These are phyloP conservation scores for Benthosema pterotum DNA, from an alignment of 2,797 vertebrate genomes.

Conservation along the genomic window DNA sequence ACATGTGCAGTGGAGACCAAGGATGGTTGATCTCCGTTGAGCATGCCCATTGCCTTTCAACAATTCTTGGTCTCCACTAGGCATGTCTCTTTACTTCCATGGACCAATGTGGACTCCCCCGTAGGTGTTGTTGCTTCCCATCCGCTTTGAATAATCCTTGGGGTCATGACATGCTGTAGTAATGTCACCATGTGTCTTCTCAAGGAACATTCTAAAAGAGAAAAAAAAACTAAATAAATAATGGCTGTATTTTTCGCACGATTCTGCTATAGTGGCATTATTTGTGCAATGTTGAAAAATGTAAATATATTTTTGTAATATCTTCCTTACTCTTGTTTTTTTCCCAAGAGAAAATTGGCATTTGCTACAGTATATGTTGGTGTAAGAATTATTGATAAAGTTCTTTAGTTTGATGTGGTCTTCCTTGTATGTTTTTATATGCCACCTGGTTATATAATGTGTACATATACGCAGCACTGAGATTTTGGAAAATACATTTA, in stretches of 20 bases:
- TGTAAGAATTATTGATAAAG: slow-evolving; percentile 6
- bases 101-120: no score
- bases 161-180: no score
- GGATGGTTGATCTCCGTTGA: no score
- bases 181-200: neutral
- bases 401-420: neutral
- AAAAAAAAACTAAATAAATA: neutral
- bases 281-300: slow-evolving; percentile 44
- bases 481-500: slow-evolving; percentile 12
- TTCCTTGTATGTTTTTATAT: slow-evolving; percentile 4
- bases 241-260: slow-evolving; percentile 31
- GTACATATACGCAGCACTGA: neutral
- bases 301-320: slow-evolving; percentile 70
- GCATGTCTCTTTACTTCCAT: no score
- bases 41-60: no score
- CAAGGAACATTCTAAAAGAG: slow-evolving; percentile 2
- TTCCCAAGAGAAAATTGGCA: neutral
- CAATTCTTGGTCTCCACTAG: no score
- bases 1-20: no score
- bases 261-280: slow-evolving; percentile 17
- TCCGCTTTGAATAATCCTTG: no score
- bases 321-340: slow-evolving; percentile 14
- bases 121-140: no score
- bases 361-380: slow-evolving; percentile 12
- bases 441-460: no score